Base-by-base conservation (phyloP, 2,888 invertebrate species). In the Epinotia demarniana region DNA sequence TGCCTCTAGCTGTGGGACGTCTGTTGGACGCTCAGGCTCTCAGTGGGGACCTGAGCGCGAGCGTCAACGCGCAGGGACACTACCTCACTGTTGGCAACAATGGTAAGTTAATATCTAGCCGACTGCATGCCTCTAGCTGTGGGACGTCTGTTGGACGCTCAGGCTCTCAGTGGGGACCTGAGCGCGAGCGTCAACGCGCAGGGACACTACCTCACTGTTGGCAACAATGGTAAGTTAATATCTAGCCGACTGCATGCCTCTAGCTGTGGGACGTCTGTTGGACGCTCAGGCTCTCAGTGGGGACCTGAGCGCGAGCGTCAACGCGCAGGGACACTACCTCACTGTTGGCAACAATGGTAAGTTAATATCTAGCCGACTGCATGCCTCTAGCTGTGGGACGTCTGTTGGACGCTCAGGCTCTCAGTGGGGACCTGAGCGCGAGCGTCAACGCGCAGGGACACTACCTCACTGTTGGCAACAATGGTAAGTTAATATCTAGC, bases 71-170 rank as follows among this genome's bases (percentile, higher is more conserved):
- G 0, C 91, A 92, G 62, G 78, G 90, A 9, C 90, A 92, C 71
- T 92, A 91, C 68, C 76, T 91, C 0, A 76, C 86, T 0, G 62
- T 87, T 0, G 18, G 67, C 0, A 87, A 84, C 39, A 79, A 77
- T 19, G 89, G 91, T 91, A 13, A 83, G 84, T 79, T 18, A 2
- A 64, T 53, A 4, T 33, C 9, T 49, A 13, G 49, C 49, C 85
- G 89, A 91, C 0, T 55, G 67, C 9, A 27, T 91, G 4, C 86
- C 90, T 2, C 27, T 92, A 2, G 86, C 90, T 0, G 72, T 85
- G 0, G 92, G 92, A 0, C 80, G 88, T 0, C 77, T 92, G n/a
- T 53, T 91, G 80, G 90, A 90, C 33, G 88, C 86, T 0, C 88
- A 89, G 73, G 60, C 75, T 0, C 16, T 75, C 12, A 16, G 79